These are phyloP conservation scores for Reinhardtius hippoglossoides DNA, from an alignment of 2,113 vertebrate genomes.

Conservation along the genomic window DNA sequence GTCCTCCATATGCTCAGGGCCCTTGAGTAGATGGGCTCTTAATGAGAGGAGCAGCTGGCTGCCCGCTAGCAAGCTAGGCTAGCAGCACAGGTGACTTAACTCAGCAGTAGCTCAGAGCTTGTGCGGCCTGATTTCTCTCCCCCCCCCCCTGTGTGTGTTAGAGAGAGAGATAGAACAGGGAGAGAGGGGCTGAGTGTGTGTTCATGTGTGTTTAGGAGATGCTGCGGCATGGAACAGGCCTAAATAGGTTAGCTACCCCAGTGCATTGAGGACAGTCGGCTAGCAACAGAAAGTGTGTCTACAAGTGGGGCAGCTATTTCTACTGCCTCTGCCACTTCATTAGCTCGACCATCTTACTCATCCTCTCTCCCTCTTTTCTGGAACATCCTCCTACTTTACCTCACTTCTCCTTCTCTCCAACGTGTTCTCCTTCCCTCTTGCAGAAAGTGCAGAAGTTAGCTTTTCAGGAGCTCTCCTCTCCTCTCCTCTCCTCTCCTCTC, in stretches of 20 bases:
- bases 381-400: constrained; percentile 49
- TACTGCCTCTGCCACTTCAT: constrained; percentile 77
- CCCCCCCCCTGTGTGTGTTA: constrained; percentile 22
- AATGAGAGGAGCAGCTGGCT: constrained; percentile 81
- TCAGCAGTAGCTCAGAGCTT: constrained; percentile 78
- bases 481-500: not conserved
- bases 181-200: not conserved
- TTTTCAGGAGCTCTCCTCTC: not conserved
- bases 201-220: constrained; percentile 9
- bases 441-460: constrained; percentile 37
- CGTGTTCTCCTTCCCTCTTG: constrained; percentile 17
- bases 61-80: constrained; percentile 78
- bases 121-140: constrained; percentile 72
- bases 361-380: constrained; percentile 62
- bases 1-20: constrained; percentile 73
- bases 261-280: constrained; percentile 78
- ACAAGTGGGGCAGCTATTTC: constrained; percentile 89
- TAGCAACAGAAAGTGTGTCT: constrained; percentile 80
- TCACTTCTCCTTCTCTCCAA: constrained; percentile 14
- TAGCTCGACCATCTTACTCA: constrained; percentile 76
- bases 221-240: constrained; percentile 14
- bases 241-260: constrained; percentile 80
- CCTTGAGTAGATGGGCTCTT: constrained; percentile 70
- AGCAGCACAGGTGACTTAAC: constrained; percentile 79
- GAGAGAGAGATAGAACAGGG: constrained; percentile 1